Percentiles rank a stretch among this genome's conserved stretches.
phyloP scores from a whole-genome alignment of 2,888 invertebrate species.

The Noctua janthina region DNA sequence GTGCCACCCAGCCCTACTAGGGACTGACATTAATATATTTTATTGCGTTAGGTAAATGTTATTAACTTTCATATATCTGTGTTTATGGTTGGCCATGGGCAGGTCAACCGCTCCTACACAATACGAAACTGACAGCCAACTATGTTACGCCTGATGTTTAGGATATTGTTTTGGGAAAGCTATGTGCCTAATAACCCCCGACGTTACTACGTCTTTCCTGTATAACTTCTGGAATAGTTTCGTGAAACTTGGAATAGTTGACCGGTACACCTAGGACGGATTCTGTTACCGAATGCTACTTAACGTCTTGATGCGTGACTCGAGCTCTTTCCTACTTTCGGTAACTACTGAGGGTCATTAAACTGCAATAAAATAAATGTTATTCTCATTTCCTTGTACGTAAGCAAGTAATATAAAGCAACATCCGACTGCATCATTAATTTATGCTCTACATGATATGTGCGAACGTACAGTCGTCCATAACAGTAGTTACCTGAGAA shows the following conservation, averaged over 20 bases:
- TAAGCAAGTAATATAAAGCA: constrained; percentile 23
- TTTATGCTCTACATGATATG: constrained; percentile 43
- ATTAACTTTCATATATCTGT: constrained; percentile 80
- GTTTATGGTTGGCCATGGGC: constrained; percentile 68
- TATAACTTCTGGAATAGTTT: constrained; percentile 57
- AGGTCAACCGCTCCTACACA: constrained; percentile 59
- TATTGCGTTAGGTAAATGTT: constrained; percentile 78
- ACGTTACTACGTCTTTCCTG: constrained; percentile 47
- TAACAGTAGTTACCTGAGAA: constrained; percentile 48
- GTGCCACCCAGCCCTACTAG: constrained; percentile 66
- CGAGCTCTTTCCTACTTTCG: constrained; percentile 21
- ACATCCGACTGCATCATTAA: constrained; percentile 42
- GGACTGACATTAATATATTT: constrained; percentile 81
- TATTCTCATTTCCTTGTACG: constrained; percentile 30
- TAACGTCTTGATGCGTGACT: constrained; percentile 53
- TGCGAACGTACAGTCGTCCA: constrained; percentile 38
- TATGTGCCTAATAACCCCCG: constrained; percentile 62
- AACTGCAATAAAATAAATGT: constrained; percentile 44
- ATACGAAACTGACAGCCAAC: constrained; percentile 57
- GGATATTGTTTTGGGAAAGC: constrained; percentile 64
- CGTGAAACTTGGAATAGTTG: constrained; percentile 49
- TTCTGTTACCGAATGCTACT: constrained; percentile 45
- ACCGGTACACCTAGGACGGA: constrained; percentile 44
- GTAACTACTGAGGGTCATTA: constrained; percentile 24
- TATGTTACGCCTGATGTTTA: constrained; percentile 62